Evolutionary conservation across 2,113 vertebrate species (phyloP), one percentile per base, ranked within the genome.

Genomic region (Prinia subflava): DNA sequence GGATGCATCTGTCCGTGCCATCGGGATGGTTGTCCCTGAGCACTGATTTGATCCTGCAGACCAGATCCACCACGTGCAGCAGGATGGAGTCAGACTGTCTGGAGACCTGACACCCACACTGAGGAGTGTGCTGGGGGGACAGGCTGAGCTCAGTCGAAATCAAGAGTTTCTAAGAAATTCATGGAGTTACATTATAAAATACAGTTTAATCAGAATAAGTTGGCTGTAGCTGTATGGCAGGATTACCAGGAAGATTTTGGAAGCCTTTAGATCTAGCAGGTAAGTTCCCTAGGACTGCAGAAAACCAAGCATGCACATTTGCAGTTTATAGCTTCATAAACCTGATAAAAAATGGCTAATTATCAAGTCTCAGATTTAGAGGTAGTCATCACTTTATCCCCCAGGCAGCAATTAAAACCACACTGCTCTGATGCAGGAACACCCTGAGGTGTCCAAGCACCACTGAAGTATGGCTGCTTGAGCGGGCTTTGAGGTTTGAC

Each of bases 1-100:
- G 28, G 49, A 19, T 41, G 52, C 60, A 52, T 25, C 21, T 28
- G 13, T 11, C 13, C 0, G 0, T 50, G 53, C 63, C 7, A 4
- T 31, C 37, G 39, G 35, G 21, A 39, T 19, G 25, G 24, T 59
- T 87, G 15, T 37, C 33, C n/a, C 25, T 7, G 5, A 46, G 68
- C 62, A 44, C 3, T 0, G 0, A 10, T 13, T 27, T 9, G 1
- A 50, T 30, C 39, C 73, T 22, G 18, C 4, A 2, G 14, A 28
- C 4, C n/a, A 18, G 24, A 65, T 33, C 15, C 28, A 47, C 39
- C 18, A 1, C 0, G 10, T 15, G 37, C 37, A 21, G 30, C 31
- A 69, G 42, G 46, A 9, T 65, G 55, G 33, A 39, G 49, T 57
- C 1, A 59, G 39, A 10, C 35, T 28, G 0, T 2, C 17, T 2